These are phyloP conservation scores for Ceuthmochares aereus DNA, from an alignment of 2,113 vertebrate genomes.

Conservation along the genomic window DNA sequence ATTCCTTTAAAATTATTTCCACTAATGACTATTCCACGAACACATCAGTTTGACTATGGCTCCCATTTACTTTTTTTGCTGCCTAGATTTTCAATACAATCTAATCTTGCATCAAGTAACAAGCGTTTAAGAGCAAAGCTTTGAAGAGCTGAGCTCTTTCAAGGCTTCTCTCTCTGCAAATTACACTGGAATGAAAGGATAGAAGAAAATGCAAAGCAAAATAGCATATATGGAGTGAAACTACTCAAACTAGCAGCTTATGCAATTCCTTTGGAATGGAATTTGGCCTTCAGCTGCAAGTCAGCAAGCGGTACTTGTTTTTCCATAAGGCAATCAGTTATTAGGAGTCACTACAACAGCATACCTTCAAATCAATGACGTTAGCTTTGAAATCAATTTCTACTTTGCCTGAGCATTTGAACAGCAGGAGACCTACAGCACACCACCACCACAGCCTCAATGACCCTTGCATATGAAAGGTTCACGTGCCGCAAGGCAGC, in stretches of 20 bases:
- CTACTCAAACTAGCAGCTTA: conserved; percentile 34
- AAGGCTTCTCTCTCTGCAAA: not conserved
- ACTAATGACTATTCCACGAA: not conserved
- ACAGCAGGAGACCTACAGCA: not conserved
- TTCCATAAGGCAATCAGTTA: not conserved
- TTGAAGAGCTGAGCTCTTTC: not conserved
- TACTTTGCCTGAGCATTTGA: not conserved
- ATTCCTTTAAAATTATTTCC: conserved; percentile 16
- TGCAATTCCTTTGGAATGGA: conserved; percentile 49
- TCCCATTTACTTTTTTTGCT: not conserved
- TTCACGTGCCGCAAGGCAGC: not conserved
- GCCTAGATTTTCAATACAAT: not conserved
- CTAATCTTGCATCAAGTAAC: not conserved
- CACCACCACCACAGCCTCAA: not conserved
- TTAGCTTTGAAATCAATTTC: conserved; percentile 2
- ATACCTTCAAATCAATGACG: not conserved
- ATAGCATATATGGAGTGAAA: conserved; percentile 17
- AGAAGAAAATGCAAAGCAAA: not conserved
- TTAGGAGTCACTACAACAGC: conserved; percentile 16
- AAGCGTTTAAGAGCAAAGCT: not conserved
- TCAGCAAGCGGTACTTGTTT: not conserved
- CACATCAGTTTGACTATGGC: not conserved
- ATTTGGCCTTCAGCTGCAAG: conserved; percentile 41
- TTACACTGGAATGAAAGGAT: not conserved
- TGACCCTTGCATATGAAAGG: not conserved